These are phyloP conservation scores for Rynchops niger DNA, from an alignment of 2,113 vertebrate species.

Conservation along the genomic window DNA sequence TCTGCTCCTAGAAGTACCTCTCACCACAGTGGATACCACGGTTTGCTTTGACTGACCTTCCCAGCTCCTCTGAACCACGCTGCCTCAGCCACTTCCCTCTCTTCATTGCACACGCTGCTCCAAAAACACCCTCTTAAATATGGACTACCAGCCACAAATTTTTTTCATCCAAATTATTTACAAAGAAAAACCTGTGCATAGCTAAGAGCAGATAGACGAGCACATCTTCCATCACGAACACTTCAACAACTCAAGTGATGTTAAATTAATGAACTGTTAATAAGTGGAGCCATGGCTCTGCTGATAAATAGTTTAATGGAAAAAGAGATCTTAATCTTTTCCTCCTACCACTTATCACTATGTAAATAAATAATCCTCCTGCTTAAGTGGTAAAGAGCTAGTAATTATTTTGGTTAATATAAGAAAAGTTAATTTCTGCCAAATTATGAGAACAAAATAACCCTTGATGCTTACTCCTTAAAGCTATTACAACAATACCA, in stretches of 20 bases:
- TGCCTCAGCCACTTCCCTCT: background rate
- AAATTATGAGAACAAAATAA: background rate
- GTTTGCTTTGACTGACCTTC: background rate
- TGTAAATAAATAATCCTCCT: slow-evolving; percentile 26
- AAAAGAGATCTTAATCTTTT: slow-evolving; percentile 25
- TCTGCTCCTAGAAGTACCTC: background rate
- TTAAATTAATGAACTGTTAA: slow-evolving; percentile 54
- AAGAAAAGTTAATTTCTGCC: background rate
- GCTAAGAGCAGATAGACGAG: background rate
- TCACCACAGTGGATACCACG: background rate
- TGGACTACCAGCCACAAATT: background rate
- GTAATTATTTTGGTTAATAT: background rate
- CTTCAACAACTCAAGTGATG: slow-evolving; percentile 37
- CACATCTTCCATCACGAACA: background rate
- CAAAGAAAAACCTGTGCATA: background rate
- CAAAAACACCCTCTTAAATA: background rate
- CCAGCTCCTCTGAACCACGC: background rate
- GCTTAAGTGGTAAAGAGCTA: background rate
- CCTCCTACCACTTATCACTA: background rate
- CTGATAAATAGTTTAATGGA: slow-evolving; percentile 42
- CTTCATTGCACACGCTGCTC: background rate
- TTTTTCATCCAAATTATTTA: background rate
- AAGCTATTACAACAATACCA: background rate
- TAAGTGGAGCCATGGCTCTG: slow-evolving; percentile 3
- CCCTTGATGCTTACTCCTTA: background rate